Percentiles rank a stretch among this genome's conserved stretches.
Evolutionary conservation across 2,888 invertebrate species (phyloP).

Genomic region (Cryptophagus acutangulus): DNA sequence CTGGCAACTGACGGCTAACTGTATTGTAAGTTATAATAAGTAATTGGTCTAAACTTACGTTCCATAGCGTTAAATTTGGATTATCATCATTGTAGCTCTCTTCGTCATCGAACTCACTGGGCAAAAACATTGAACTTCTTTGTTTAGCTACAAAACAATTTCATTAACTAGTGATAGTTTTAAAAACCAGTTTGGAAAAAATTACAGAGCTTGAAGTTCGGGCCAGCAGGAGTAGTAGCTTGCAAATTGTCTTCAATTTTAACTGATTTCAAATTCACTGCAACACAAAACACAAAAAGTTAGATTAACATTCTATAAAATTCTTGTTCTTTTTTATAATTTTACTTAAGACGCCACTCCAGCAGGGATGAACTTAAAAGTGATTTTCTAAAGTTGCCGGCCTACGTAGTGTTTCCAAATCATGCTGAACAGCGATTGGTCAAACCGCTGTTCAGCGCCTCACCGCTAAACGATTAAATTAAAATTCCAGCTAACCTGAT

Average conservation of each 20-base stretch:
- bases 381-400: too few relatives aligned
- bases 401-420: too few relatives aligned
- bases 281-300: too few relatives aligned
- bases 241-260: neutral
- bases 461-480: too few relatives aligned
- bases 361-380: too few relatives aligned
- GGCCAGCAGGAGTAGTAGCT: neutral
- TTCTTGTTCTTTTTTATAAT: too few relatives aligned
- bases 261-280: too few relatives aligned
- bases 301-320: too few relatives aligned
- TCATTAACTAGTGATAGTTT: neutral
- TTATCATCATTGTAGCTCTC: constrained; percentile 34
- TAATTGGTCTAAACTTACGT: constrained; percentile 26
- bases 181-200: neutral
- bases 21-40: neutral
- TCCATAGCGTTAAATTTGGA: constrained; percentile 37
- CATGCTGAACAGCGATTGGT: too few relatives aligned
- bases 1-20: constrained; percentile 35
- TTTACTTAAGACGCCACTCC: too few relatives aligned
- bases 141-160: neutral
- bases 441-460: too few relatives aligned
- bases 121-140: constrained; percentile 10
- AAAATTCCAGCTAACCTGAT: too few relatives aligned
- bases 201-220: neutral
- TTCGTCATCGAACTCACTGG: constrained; percentile 27